Evolutionary conservation across 2,888 invertebrate species (phyloP).

Genomic region (Galerucella pusilla): DNA sequence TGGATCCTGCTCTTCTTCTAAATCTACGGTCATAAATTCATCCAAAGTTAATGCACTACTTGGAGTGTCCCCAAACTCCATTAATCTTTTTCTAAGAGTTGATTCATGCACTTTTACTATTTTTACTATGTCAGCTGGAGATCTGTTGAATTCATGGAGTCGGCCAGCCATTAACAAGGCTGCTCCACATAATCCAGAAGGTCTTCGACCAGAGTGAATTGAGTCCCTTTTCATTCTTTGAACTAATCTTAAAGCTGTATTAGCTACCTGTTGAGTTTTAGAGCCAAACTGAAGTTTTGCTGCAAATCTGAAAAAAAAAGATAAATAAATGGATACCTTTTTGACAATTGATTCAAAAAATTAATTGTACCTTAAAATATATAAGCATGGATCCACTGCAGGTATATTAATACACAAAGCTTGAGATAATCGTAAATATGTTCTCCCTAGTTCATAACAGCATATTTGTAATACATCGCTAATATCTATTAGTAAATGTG

Average conservation of each 20-base stretch:
- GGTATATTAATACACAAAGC: conserved; percentile 92
- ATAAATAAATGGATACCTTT: conserved; percentile 16
- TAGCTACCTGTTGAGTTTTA: conserved; percentile 94
- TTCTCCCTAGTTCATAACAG: conserved; percentile 94
- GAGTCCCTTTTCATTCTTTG: conserved; percentile 99
- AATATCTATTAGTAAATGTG: conserved; percentile 95
- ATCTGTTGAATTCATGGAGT: conserved; percentile 90
- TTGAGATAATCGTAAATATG: conserved; percentile 88
- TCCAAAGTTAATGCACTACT: conserved; percentile 94
- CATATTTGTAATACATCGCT: conserved; percentile 98
- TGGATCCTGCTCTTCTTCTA: conserved; percentile 96
- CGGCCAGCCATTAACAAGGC: conserved; percentile 94
- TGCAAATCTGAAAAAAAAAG: conserved; percentile 79
- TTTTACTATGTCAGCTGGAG: conserved; percentile 87
- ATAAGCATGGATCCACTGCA: conserved; percentile 78
- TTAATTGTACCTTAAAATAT: conserved; percentile 35
- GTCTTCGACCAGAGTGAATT: conserved; percentile 94
- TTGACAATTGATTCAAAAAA: not conserved
- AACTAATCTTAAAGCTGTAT: conserved; percentile 92
- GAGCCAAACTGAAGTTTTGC: conserved; percentile 91
- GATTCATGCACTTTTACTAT: conserved; percentile 97
- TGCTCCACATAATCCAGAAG: conserved; percentile 98
- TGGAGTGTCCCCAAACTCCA: conserved; percentile 97
- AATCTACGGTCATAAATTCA: conserved; percentile 96
- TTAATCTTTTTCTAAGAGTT: conserved; percentile 87